phyloP scores from a whole-genome alignment of 2,113 vertebrate genomes.

The Genyomyrus donnyi region DNA sequence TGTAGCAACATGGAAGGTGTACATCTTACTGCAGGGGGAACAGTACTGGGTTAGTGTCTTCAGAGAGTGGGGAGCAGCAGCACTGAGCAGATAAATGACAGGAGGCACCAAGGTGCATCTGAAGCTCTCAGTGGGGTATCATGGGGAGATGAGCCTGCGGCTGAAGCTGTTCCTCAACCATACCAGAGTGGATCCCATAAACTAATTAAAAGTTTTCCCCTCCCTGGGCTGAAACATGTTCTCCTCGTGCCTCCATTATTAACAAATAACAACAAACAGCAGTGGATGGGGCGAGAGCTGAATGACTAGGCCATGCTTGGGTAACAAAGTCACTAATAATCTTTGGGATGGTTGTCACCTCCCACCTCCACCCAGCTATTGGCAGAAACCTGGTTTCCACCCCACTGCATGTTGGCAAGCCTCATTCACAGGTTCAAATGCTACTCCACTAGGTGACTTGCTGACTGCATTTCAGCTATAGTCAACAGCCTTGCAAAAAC shows the following conservation, averaged over 20 bases:
- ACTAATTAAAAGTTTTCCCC: neutral
- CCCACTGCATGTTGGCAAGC: neutral
- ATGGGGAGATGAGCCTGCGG: neutral
- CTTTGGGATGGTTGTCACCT: neutral
- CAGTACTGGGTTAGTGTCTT: neutral
- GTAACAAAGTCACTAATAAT: neutral
- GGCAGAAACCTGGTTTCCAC: neutral
- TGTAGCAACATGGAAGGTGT: neutral
- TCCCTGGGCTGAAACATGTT: neutral
- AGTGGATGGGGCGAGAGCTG: neutral
- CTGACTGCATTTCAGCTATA: neutral
- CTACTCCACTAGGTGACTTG: neutral
- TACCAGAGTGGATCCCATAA: neutral
- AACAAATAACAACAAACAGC: neutral
- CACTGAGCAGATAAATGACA: neutral
- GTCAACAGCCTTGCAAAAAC: neutral
- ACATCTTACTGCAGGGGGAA: neutral
- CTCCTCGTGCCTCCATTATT: neutral
- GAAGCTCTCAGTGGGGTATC: neutral
- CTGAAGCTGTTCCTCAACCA: neutral
- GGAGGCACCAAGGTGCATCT: neutral
- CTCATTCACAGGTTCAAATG: neutral
- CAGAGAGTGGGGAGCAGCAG: too few species aligned
- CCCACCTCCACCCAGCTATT: neutral
- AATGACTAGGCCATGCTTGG: neutral